Evolutionary conservation across 1,140 invertebrate genomes (phyloP), one percentile per base, ranked within the genome.

Genomic region (Oreohelix idahoensis): DNA sequence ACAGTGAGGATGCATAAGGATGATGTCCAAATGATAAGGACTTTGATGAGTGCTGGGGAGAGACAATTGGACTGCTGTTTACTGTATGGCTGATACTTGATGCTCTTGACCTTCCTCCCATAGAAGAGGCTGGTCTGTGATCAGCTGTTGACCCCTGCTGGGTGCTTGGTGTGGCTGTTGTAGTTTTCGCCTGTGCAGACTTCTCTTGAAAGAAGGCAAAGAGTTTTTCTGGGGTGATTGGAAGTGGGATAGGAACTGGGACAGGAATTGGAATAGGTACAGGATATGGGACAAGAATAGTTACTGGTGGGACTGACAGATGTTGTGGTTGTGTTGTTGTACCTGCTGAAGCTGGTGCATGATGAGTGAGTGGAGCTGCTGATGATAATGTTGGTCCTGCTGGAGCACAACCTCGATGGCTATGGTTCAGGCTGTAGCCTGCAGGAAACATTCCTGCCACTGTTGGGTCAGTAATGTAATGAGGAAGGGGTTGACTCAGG

Each of bases 251-350:
- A 0, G 96, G 96, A 82, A 97, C 95, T 0, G 96, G 96, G 84
- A 97, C 95, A 0, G 96, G 96, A 83, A 97, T 93, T 23, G 96
- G 97, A 79, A 97, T 94, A 23, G 96, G 93, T 17, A 97, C 94
- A 0, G 96, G 96, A 91, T 96, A 96, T 0, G 96, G 96, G 63
- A 97, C 95, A 87, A 97, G 93, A 42, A 97, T 94, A 0, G 96
- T 97, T 0, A 96, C 95, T 0, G 96, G 96, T 15, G 96, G 96
- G 45, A 96, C 86, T 71, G 63, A 23, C 0, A 49, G 39, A 1
- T 42, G 39, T 23, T 58, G 10, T 20, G 38, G 29, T 39, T 11
- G 32, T 2, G 66, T 23, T 49, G 69, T 1, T 53, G 39, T 2
- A 11, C 10, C 10, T 70, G 79, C 35, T 51, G 32, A 4, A 38